Base-by-base conservation (phyloP, 2,797 vertebrate species). In the Hyperoplus lanceolatus region DNA sequence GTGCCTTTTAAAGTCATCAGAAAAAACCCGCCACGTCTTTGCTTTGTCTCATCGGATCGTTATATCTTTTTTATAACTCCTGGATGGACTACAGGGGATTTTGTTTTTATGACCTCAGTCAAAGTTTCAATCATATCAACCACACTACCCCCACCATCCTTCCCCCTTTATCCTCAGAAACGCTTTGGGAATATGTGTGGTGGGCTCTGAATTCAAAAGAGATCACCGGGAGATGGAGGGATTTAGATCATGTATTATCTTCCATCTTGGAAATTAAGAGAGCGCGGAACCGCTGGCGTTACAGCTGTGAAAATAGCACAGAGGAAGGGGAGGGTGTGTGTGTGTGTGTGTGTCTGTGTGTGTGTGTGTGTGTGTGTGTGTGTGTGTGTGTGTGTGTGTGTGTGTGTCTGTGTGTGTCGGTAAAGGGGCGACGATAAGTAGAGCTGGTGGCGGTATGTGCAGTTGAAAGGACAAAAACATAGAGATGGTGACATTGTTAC, bases 231-330 rank as follows among this genome's bases (percentile, higher is more conserved):
- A 88, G 85, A 85, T 53, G 38, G 53, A 79, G 66, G 43, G 75
- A 74, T 62, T 61, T 49, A 70, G 72, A n/a, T 9, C 57, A 54
- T 59, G 75, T 41, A 29, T 29, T 29, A 70, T 73, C 70, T 77
- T 82, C 81, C 70, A 83, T 68, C 73, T 39, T 29, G 71, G 77
- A 60, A 49, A 64, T 18, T 43, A 73, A 75, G 55, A n/a, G 5
- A 65, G 42, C 12, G 51, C 73, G 43, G 73, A 85, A 88, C 61
- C 16, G 15, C 70, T 69, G 36, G 70, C 51, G n/a, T 58, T 68
- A 72, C 83, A 89, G 87, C 84, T 87, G 84, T 85, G 75, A 88
- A 89, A 90, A 89, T 75, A 87, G 50, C 77, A 38, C 67, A 50
- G 13, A 74, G 70, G 29, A 29, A 56, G 51, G 16, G 58, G 12